Base-by-base conservation (phyloP, 2,888 invertebrate species). In the Onchidella celtica region DNA sequence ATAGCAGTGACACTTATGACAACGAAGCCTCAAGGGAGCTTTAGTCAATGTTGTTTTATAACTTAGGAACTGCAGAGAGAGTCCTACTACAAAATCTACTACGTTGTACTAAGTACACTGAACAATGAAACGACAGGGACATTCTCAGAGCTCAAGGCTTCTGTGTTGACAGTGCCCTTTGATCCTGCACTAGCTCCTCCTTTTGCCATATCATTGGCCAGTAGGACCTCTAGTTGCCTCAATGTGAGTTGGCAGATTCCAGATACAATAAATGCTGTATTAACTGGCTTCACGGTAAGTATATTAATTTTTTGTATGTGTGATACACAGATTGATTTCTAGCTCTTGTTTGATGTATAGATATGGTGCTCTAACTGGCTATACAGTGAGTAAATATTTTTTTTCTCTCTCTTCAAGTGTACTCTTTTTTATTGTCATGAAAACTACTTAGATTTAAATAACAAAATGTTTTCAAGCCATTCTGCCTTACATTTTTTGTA, bases 41-140 rank as follows among this genome's bases (percentile, higher is more conserved):
- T 66, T 4, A 29, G 29, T 14, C 4, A 32, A 66, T 63, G 55
- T 55, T 74, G 32, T 11, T 61, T 34, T 59, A 14, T 29, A 29
- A 11, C 38, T 3, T 36, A 95, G 2, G 96, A 96, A 0, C 92
- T 98, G 73, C 94, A 95, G 14, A 92, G 95, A 40, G 94, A 95
- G 17, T 93, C 94, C 86, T 95, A 95, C 85, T 94, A 94, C 84
- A 95, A 96, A 86, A 94, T 97, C 2, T 95, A 96, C 69, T 93
- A 96, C 77, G 96, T 96, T n/a, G 94, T 96, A 76, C 95, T 96
- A 2, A 96, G 96, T 93, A 95, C 95, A 55, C 94, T 95, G 83
- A 95, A 95, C 88, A 95, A 95, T 87, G 93, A 95, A 0, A 95
- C 95, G 34, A 96, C 81, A 32, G 66, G 32, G 14, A 70, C 38